A percentile compares a stretch with the other conserved stretches of the same genome.
Conservation (phyloP, 35 echinoderm and acorn worm species). For the Stichopus chloronotus region DNA sequence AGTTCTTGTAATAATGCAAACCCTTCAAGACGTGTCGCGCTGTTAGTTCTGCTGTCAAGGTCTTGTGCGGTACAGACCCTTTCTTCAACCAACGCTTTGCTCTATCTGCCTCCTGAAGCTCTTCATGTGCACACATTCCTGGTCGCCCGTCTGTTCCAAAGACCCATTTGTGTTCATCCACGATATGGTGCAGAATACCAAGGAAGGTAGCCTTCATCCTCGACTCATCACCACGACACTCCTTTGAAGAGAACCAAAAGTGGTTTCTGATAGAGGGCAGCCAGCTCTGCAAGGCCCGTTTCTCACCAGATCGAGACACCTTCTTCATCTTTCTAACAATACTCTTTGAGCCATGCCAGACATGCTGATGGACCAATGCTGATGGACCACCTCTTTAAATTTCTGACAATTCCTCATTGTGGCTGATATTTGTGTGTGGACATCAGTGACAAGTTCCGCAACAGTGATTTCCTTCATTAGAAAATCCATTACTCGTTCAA, state of each 20-base stretch:
- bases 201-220: constrained; percentile 35
- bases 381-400: constrained; percentile 23
- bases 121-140: not conserved
- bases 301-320: not conserved
- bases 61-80: constrained; percentile 6
- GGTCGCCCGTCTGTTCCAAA: constrained; percentile 25
- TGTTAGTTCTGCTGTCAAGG: not conserved
- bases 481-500: constrained; percentile 45
- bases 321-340: not conserved
- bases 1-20: constrained; percentile 1
- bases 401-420: not conserved
- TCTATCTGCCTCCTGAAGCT: not conserved
- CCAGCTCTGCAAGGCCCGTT: constrained; percentile 16
- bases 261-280: constrained; percentile 27
- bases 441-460: not conserved
- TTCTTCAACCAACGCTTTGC: constrained; percentile 18
- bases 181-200: constrained; percentile 36
- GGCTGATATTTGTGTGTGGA: not conserved
- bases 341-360: constrained; percentile 31
- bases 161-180: constrained; percentile 38
- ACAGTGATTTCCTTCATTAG: constrained; percentile 23
- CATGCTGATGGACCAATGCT: too few species aligned
- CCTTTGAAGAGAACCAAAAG: constrained; percentile 16
- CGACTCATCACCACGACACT: not conserved
- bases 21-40: not conserved